These are phyloP conservation scores for Atethmia centrago DNA, from an alignment of 2,888 invertebrate genomes.

Conservation along the genomic window DNA sequence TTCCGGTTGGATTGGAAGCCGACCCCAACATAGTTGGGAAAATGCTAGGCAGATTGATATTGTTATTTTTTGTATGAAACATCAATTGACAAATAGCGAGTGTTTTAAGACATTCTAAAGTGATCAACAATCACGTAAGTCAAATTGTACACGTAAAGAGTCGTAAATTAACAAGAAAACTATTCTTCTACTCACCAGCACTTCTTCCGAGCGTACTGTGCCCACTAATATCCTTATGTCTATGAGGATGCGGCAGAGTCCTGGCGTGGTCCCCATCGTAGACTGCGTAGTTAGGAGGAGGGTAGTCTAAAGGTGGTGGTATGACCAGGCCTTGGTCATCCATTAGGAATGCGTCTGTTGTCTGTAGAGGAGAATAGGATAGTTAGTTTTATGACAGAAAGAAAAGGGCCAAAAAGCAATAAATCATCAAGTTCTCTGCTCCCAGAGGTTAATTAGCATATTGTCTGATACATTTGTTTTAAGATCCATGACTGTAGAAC, in stretches of 20 bases:
- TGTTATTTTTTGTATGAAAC: too few species aligned
- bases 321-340: slow-evolving; percentile 88
- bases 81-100: too few species aligned
- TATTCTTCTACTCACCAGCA: slow-evolving; percentile 81
- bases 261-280: slow-evolving; percentile 88
- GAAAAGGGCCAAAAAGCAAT: background rate
- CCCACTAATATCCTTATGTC: slow-evolving; percentile 89
- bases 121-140: too few species aligned
- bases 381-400: background rate
- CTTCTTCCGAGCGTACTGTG: slow-evolving; percentile 89
- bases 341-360: slow-evolving; percentile 91
- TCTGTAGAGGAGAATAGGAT: slow-evolving; percentile 61
- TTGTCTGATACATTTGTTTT: too few species aligned
- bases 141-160: background rate
- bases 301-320: slow-evolving; percentile 93
- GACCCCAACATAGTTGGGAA: too few species aligned
- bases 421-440: too few species aligned
- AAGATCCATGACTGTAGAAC: too few species aligned
- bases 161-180: background rate
- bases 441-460: too few species aligned
- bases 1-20: too few species aligned
- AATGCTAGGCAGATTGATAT: too few species aligned
- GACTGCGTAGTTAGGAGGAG: slow-evolving; percentile 90
- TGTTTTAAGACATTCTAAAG: too few species aligned
- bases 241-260: slow-evolving; percentile 90